Base-by-base conservation (phyloP, 2,888 invertebrate genomes). In the Lasioglossum villosulum region DNA sequence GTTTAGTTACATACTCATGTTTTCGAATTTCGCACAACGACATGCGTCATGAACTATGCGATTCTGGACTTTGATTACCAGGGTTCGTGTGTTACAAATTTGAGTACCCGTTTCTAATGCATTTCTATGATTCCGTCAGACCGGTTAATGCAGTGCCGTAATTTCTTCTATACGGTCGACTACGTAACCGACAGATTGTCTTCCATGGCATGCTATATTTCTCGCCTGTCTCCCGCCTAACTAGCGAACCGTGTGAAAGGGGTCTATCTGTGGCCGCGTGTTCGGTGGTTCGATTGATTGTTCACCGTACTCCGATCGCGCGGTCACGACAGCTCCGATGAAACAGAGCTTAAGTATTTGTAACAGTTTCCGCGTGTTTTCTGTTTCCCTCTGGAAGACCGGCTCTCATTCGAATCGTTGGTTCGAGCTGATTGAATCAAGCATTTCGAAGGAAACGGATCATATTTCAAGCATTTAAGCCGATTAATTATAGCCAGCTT, bases 401-500 rank as follows among this genome's bases (percentile, higher is more conserved):
- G n/a, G 37, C 39, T 27, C 59, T 56, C 56, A 27, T 72, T 84
- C 39, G 34, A 63, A 75, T 30, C 23, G 59, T 71, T 52, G 27
- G 14, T 27, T 45, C 63, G 37, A n/a, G 52, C 70, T 34, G 56
- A 75, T 45, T 48, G 39, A n/a, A 71, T 75, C 42, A 75, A 48
- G 52, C 48, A 19, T 37, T 37, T 23, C 16, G 42, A 19, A 27
- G 37, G 56, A 78, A 45, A 63, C 39, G 68, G 37, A 80, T 80
- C 85, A 59, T 68, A 48, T 59, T 68, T 80, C 72, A 85, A 78
- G 56, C 71, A 59, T 85, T 78, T 77, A 48, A 75, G 63, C 45
- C 80, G 86, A 86, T 86, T 86, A 86, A 86, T 85, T 77, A 70
- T 45, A 80, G 74, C 70, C 45, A 56, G 85, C 63, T 70, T 75